Evolutionary conservation across 2,888 invertebrate genomes (phyloP).

Genomic region (Morinoia aosen): DNA sequence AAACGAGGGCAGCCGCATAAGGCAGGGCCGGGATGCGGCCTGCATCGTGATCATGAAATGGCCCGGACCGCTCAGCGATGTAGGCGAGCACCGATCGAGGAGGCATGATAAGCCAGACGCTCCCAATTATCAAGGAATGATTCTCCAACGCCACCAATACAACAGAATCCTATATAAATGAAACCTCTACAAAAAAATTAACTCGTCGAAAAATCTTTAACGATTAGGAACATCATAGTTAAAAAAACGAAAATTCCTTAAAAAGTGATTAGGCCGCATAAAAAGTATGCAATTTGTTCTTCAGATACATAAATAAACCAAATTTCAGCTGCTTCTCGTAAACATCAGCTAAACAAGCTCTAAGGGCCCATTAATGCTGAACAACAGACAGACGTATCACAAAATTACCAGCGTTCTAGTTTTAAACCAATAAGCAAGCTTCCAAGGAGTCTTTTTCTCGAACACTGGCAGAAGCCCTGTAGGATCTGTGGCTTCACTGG

Average conservation of each 20-base stretch:
- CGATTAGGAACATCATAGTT: neutral
- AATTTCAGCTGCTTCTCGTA: neutral
- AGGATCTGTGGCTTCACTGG: neutral
- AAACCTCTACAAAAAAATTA: neutral
- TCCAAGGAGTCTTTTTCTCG: neutral
- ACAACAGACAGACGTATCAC: neutral
- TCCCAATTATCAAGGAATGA: neutral
- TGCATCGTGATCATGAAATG: neutral
- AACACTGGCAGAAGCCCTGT: neutral
- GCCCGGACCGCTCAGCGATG: neutral
- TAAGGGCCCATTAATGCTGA: neutral
- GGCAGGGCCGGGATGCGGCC: neutral
- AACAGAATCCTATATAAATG: neutral
- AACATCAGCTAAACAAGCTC: neutral
- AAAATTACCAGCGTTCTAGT: neutral
- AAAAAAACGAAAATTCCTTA: neutral
- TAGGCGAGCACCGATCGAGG: neutral
- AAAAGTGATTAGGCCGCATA: neutral
- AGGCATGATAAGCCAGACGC: neutral
- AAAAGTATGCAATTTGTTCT: neutral
- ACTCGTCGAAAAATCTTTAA: neutral
- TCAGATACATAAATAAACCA: neutral
- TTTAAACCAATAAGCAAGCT: neutral
- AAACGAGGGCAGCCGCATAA: neutral
- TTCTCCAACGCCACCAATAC: neutral